Percentiles rank a stretch among this genome's conserved stretches.
Conservation (phyloP, 1,140 invertebrate species). For the Liolophura sinensis region DNA sequence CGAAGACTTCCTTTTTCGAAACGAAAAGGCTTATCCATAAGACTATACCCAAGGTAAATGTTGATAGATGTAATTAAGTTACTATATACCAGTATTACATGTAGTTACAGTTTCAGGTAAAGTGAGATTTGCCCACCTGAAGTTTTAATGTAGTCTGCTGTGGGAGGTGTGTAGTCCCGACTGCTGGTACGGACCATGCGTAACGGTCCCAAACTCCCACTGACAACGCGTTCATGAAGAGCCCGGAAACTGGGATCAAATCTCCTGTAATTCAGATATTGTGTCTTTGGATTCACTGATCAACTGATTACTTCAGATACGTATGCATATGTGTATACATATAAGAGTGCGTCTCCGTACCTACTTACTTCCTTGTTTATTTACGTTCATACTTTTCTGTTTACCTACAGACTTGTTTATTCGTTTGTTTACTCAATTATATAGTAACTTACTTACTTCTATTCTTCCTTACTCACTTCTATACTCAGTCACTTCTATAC, state of each 20-base stretch:
- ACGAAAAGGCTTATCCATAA: too few species aligned
- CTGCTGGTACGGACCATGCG: conserved; percentile 68
- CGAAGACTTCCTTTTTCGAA: conserved; percentile 6
- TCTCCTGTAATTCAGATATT: conserved; percentile 55
- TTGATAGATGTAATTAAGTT: too few species aligned
- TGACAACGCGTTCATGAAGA: conserved; percentile 61
- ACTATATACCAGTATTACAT: too few species aligned
- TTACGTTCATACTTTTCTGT: not conserved
- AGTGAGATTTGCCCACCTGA: conserved; percentile 62
- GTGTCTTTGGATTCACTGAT: not conserved
- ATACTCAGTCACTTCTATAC: too few species aligned
- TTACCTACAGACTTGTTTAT: too few species aligned
- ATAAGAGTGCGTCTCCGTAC: not conserved
- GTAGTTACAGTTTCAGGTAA: not conserved
- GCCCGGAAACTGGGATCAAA: conserved; percentile 69
- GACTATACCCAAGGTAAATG: too few species aligned
- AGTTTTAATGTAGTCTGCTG: conserved; percentile 65
- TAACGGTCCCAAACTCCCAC: conserved; percentile 67
- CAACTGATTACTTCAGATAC: not conserved
- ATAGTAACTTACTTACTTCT: too few species aligned
- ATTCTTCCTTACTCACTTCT: too few species aligned
- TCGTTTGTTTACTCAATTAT: too few species aligned
- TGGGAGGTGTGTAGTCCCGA: conserved; percentile 68
- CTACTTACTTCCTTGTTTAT: not conserved
- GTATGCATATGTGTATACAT: not conserved